Percentiles rank a stretch among this genome's conserved stretches.
Evolutionary conservation across 2,888 invertebrate genomes (phyloP).

Genomic region (Tenthredo notha): DNA sequence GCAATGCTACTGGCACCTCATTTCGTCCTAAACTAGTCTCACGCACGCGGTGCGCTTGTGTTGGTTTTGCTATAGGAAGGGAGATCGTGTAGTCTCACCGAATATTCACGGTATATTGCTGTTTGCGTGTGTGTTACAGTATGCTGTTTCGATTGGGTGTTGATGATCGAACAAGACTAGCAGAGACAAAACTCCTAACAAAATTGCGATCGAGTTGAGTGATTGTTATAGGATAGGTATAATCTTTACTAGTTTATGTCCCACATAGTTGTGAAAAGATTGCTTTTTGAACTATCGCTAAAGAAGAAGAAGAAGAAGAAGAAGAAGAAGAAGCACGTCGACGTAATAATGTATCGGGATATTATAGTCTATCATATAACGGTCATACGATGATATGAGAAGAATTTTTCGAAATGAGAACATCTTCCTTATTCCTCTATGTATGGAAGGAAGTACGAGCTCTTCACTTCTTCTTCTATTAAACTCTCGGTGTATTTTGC

Average conservation of each 20-base stretch:
- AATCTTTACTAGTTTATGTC: not conserved
- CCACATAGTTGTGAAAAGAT: not conserved
- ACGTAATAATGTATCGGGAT: not conserved
- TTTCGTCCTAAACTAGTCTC: no score
- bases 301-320: no score
- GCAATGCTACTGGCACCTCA: no score
- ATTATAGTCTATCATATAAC: not conserved
- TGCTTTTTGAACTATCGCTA: not conserved
- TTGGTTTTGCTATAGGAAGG: no score
- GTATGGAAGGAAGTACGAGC: not conserved
- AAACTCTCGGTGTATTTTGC: not conserved
- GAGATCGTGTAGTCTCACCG: no score
- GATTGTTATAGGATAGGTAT: slow-evolving; percentile 4
- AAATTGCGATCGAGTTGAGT: not conserved
- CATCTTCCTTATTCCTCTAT: not conserved
- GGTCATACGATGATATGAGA: not conserved
- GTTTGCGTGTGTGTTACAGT: not conserved
- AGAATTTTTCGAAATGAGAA: not conserved
- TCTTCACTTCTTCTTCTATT: not conserved
- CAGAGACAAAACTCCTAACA: not conserved
- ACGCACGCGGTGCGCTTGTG: no score
- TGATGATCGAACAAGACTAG: not conserved
- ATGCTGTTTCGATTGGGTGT: not conserved
- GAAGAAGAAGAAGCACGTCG: not conserved
- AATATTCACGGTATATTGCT: no score